Conservation (phyloP, 2,113 vertebrate species). For the Dromiciops gliroides region DNA sequence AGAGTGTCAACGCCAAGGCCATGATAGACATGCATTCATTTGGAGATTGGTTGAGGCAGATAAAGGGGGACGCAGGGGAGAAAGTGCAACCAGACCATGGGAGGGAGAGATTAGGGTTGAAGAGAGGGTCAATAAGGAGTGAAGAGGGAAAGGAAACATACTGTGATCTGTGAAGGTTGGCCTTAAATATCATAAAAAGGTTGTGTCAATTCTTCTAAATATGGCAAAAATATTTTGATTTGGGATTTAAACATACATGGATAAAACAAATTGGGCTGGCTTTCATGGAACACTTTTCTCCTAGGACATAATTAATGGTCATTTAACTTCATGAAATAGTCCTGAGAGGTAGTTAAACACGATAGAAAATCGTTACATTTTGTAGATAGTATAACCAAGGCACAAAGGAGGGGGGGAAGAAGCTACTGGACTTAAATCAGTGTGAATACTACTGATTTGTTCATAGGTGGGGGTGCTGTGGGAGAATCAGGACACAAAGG, state of each 20-base stretch:
- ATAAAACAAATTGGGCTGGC: not conserved
- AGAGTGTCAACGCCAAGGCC: constrained; percentile 92
- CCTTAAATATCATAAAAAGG: not conserved
- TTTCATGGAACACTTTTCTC: constrained; percentile 7
- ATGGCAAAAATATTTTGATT: not conserved
- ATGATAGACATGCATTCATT: constrained; percentile 90
- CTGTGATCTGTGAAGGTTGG: rapidly evolving
- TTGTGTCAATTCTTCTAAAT: not conserved
- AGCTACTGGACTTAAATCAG: not conserved
- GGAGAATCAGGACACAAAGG: not conserved
- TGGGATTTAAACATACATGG: not conserved
- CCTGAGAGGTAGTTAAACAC: not conserved
- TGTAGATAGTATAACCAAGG: not conserved
- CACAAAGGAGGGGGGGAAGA: not conserved
- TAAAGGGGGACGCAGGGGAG: constrained; percentile 76
- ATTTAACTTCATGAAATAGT: constrained; percentile 24
- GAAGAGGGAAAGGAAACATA: constrained; percentile 9
- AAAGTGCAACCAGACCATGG: constrained; percentile 66
- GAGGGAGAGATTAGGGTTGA: not conserved
- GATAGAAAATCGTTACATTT: constrained; percentile 1
- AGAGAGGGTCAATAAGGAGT: constrained; percentile 3
- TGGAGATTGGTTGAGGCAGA: constrained; percentile 90
- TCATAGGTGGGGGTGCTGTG: not conserved
- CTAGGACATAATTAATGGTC: not conserved
- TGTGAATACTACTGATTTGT: not conserved